Evolutionary conservation across 2,888 invertebrate genomes (phyloP), one percentile per base, ranked within the genome.

Genomic region (Hemistola chrysoprasaria): DNA sequence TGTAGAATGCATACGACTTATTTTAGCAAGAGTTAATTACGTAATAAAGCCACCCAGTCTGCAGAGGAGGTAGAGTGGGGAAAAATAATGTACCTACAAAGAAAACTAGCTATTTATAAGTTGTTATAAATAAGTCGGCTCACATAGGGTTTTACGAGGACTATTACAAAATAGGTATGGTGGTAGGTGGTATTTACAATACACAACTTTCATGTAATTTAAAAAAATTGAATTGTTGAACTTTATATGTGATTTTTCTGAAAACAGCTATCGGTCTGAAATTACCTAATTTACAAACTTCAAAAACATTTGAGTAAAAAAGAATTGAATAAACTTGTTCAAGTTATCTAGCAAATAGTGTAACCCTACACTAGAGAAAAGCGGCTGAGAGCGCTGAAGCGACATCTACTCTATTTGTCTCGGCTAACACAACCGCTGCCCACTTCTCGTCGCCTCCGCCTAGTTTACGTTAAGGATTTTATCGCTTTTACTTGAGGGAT

Each of bases 361-460:
- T 23, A 27, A 41, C 42, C 42, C 42, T 37, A 35, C 11, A n/a
- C 6, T 11, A 54, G 58, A 64, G 63, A 64, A 66, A 50, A 58
- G 58, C 64, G 65, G 61, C 65, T 65, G 69, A 62, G 67, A 67
- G 68, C 72, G 70, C 65, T 66, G 66, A 61, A 65, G 69, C 73
- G 76, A 71, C 74, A 69, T 73, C 74, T 65, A 74, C 71, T 76
- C 76, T 79, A 82, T 82, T 82, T 83, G 80, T 78, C 77, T 78
- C 78, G 61, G 56, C 73, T 73, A 78, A 74, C 77, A 72, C 77
- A 67, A 76, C 74, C 76, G 70, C 74, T 72, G 75, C 70, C 78
- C 78, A 78, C 78, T 79, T 78, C 75, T 71, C 71, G 69, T 66
- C 71, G 74, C 70, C 71, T 72, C 71, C 70, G 60, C 62, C 62